phyloP scores from a whole-genome alignment of 2,888 invertebrate genomes.

The Epiperipatus broadwayi region DNA sequence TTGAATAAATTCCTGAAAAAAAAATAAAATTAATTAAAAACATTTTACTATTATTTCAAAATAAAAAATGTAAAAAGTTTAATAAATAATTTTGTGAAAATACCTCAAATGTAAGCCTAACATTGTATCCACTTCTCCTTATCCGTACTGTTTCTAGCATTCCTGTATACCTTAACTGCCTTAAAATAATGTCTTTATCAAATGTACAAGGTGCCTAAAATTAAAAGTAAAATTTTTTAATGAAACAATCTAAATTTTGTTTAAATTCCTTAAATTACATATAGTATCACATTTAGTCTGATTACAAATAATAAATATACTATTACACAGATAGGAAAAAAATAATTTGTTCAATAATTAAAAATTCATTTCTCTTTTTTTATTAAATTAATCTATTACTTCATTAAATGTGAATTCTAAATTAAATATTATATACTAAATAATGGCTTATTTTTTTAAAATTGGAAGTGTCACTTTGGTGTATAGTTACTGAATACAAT shows the following conservation, averaged over 20 bases:
- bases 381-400: too few species aligned
- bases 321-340: not conserved
- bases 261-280: not conserved
- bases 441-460: too few species aligned
- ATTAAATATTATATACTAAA: too few species aligned
- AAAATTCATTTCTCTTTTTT: too few species aligned
- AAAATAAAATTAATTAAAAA: conserved; percentile 7
- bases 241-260: not conserved
- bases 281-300: not conserved
- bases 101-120: conserved; percentile 64
- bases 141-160: conserved; percentile 92
- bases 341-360: not conserved
- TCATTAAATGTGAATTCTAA: too few species aligned
- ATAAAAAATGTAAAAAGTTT: not conserved
- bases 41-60: not conserved
- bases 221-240: conserved; percentile 13
- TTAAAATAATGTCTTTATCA: conserved; percentile 75
- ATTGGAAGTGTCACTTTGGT: too few species aligned
- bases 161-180: conserved; percentile 78
- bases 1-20: conserved; percentile 60
- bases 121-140: conserved; percentile 83
- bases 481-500: too few species aligned
- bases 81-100: conserved; percentile 10
- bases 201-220: conserved; percentile 60
- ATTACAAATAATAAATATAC: not conserved